Base-by-base conservation (phyloP, 2,113 vertebrate species). In the Neofelis nebulosa region DNA sequence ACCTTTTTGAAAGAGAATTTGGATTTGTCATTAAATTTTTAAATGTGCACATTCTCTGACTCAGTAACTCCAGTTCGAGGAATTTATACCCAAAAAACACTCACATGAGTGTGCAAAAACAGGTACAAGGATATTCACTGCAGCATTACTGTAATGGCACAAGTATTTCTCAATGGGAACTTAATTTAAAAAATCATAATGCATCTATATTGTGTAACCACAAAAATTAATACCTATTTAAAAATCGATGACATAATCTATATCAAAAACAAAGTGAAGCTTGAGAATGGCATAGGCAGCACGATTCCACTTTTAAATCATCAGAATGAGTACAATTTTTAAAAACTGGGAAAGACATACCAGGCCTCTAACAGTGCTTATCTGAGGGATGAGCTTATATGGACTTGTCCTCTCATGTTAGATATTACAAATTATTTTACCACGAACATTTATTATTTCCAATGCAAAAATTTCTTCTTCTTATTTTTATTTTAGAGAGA, bases 251-350 rank as follows among this genome's bases (percentile, higher is more conserved):
- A 66, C 16, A 61, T 69, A 23, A 87, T 87, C 57, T 76, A 6
- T 74, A 78, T 38, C 31, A 84, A 76, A 96, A 91, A 93, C 33
- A 94, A 73, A 76, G 48, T 50, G 61, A 68, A 96, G 14, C 16
- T 71, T 61, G 55, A 80, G 41, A 89, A 85, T 11, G 79, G 4
- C 31, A 65, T 52, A n/a, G 21, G 16, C 8, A 93, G 52, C 33
- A 45, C n/a, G 45, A 85, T 79, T 73, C 65, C 15, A 68, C 36
- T 55, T 93, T 36, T 33, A 90, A 65, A 61, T 31, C 19, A 74
- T 48, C 52, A 93, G 25, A 69, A 84, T 41, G 63, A 4, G 85
- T 23, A 73, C 33, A 57, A 48, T 81, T 61, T 55, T 84, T 15
- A 50, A 86, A 66, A 68, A 61, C 2, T 13, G n/a, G 27, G 79